Evolutionary conservation across 37 sponge, comb jelly and placozoan genomes (phyloP).

Genomic region (Hormiphora californensis): DNA sequence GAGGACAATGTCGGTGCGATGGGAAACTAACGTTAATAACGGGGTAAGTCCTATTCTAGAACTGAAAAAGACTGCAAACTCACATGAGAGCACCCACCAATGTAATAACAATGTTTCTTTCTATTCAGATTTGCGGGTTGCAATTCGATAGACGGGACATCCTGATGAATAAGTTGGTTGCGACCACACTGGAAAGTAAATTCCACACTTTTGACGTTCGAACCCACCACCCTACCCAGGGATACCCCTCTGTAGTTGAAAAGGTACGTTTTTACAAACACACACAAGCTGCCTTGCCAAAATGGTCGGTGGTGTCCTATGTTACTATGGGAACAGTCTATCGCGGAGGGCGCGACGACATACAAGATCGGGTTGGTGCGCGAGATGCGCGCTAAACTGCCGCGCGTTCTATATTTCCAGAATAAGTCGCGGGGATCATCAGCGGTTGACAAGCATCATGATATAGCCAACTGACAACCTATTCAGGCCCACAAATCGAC

Average conservation of each 20-base stretch:
- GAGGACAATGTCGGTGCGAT: conserved; percentile 81
- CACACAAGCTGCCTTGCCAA: no score
- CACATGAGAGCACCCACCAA: no score
- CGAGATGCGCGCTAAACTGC: no score
- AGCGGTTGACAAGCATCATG: no score
- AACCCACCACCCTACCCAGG: conserved; percentile 82
- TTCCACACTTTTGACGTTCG: conserved; percentile 78
- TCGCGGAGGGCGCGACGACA: no score
- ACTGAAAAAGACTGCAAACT: no score
- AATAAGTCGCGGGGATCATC: no score
- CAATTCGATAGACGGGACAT: conserved; percentile 98
- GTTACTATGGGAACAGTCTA: no score
- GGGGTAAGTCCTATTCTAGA: conserved; percentile 68
- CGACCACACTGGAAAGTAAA: conserved; percentile 79
- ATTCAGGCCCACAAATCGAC: conserved; percentile 79
- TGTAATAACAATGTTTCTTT: neutral
- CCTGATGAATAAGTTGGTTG: conserved; percentile 94
- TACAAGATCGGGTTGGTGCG: no score
- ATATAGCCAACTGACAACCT: no score
- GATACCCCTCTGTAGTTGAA: conserved; percentile 81
- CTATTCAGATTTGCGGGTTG: conserved; percentile 75
- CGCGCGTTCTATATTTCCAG: no score
- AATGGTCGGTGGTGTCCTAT: no score
- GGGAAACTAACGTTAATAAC: conserved; percentile 97
- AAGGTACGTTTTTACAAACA: conserved; percentile 62